These are phyloP conservation scores for Hydractinia echinata DNA, from an alignment of 30 jellyfish, hydroid and myxozoan genomes.

Conservation along the genomic window DNA sequence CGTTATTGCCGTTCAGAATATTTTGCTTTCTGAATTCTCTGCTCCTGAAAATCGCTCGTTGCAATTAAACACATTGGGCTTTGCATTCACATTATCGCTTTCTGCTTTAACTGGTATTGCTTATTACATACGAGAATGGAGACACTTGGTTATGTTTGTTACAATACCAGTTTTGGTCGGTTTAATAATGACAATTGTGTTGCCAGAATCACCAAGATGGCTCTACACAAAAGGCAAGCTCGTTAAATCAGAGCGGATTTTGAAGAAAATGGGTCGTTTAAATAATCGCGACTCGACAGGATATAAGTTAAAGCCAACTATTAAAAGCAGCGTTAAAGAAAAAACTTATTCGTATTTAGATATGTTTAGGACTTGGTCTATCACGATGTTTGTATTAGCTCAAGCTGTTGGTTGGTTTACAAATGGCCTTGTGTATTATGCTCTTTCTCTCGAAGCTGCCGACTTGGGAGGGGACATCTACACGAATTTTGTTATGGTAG, in stretches of 20 bases:
- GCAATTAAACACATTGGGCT: neutral
- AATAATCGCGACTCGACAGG: neutral
- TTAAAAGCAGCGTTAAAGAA: neutral
- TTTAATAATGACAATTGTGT: neutral
- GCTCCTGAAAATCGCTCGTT: neutral
- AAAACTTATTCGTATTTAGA: neutral
- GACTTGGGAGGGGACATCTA: constrained; percentile 16
- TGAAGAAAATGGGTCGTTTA: neutral
- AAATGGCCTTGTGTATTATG: constrained; percentile 20
- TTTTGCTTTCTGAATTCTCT: neutral
- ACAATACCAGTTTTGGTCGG: neutral
- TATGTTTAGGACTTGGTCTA: constrained; percentile 3
- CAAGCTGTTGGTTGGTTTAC: constrained; percentile 1
- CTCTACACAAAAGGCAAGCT: neutral
- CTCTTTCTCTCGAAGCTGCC: neutral
- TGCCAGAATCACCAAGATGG: constrained; percentile 20
- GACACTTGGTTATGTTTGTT: neutral
- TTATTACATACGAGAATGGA: neutral
- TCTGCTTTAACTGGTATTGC: neutral
- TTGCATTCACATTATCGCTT: neutral
- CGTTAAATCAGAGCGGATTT: neutral
- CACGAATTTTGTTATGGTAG: neutral
- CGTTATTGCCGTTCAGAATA: neutral
- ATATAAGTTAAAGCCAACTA: neutral
- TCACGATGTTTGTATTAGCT: neutral